Base-by-base conservation (phyloP, 2,113 vertebrate genomes). In the Cyphomyrus discorhynchus region DNA sequence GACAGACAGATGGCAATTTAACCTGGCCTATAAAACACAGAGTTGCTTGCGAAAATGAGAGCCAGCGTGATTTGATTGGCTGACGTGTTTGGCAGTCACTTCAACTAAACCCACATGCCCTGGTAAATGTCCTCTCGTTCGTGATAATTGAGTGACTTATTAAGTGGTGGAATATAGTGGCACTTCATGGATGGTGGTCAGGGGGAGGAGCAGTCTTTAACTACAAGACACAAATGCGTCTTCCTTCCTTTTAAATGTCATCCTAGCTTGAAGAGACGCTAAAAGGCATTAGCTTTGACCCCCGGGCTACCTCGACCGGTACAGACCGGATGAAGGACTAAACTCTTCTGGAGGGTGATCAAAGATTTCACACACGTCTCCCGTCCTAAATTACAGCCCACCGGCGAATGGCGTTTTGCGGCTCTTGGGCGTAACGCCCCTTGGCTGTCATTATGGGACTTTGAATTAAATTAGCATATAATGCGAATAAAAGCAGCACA, bases 401-500 rank as follows among this genome's bases (percentile, higher is more conserved):
- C 42, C n/a, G 9, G 3, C 45, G 82, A 47, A 84, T 47, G 82
- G 35, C 27, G 49, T 52, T 50, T 86, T 13, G 15, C 13, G 42
- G 42, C 24, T 42, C 35, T 83, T 35, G 21, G 70, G 17, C 21
- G 42, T 47, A n/a, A 83, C 19, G 45, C 17, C 8, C 21, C 39
- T 83, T 47, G 15, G 21, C 39, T 24, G 45, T 84, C 39, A 84
- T n/a, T 47, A 47, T 24, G 35, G 24, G 45, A 47, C 82, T 84
- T 47, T 84, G 45, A 84, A 84, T 84, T 84, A 84, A 84, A 84
- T 84, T 84, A 84, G 82, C 82, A 84, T 87, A 53, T 87, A 52
- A 56, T 19, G 50, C 27, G 27, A 87, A 87, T 56, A 87, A 87
- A 49, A 87, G 50, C 50, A 87, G 31, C 31, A 35, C 42, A 47